A percentile compares a stretch with the other conserved stretches of the same genome.
These are phyloP conservation scores for Polyergus mexicanus DNA, from an alignment of 1,140 invertebrate species.

Conservation along the genomic window DNA sequence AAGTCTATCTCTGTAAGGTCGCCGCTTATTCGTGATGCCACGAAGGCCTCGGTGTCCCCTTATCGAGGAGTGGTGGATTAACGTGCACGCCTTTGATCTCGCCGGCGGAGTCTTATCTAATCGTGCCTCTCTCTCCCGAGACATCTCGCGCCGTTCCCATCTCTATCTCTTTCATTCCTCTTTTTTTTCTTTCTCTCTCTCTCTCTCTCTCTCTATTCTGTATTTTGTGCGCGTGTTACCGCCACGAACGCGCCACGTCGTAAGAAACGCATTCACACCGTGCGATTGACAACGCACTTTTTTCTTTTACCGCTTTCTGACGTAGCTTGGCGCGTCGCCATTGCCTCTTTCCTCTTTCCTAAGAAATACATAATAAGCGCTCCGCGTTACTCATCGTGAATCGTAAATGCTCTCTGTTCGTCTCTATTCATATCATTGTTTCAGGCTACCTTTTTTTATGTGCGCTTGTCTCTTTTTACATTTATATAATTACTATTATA, in stretches of 20 bases:
- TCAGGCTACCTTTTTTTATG: background rate
- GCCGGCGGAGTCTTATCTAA: slow-evolving; percentile 74
- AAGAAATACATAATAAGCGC: slow-evolving; percentile 9
- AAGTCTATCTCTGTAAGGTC: slow-evolving; percentile 69
- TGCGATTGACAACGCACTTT: slow-evolving; percentile 44
- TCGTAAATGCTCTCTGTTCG: background rate
- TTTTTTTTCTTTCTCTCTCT: slow-evolving; percentile 28
- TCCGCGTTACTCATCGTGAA: slow-evolving; percentile 15
- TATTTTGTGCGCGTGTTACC: slow-evolving; percentile 68
- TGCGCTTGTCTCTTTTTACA: background rate
- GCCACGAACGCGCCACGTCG: slow-evolving; percentile 68
- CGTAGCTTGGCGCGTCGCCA: slow-evolving; percentile 53
- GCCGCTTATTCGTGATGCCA: slow-evolving; percentile 74
- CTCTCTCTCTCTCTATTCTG: slow-evolving; percentile 50
- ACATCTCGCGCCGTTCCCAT: slow-evolving; percentile 51
- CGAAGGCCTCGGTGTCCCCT: slow-evolving; percentile 72
- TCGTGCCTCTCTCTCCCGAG: slow-evolving; percentile 71
- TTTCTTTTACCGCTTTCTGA: slow-evolving; percentile 32
- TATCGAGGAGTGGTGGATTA: slow-evolving; percentile 78
- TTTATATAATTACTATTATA: background rate
- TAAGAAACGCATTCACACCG: slow-evolving; percentile 72
- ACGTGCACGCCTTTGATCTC: slow-evolving; percentile 77
- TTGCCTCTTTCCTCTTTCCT: background rate
- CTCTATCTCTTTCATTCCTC: slow-evolving; percentile 4
- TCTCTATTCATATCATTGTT: background rate